Evolutionary conservation across 37 sponge, comb jelly and placozoan species (phyloP), one percentile per base, ranked within the genome.

Genomic region (Aplysina aerophoba): DNA sequence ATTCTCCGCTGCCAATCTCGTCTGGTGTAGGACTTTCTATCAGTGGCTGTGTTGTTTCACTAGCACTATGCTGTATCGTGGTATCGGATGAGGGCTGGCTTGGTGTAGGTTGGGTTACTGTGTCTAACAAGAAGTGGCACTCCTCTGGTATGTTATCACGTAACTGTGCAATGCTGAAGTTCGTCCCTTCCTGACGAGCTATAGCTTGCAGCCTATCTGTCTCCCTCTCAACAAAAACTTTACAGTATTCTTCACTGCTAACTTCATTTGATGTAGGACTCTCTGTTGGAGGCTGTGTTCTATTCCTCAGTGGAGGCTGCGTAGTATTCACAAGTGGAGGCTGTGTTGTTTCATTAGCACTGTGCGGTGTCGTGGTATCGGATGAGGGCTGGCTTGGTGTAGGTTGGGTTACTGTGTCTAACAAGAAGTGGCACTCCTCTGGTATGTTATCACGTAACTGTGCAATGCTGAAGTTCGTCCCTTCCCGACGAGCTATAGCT

Each of bases 401-500:
- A 1, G 28, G 68, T 20, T 16, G 68, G 0, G 33, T 24, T 1
- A 67, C 28, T 3, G 1, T 44, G 6, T 44, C 50, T 44, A 44
- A 44, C 50, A 44, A 8, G 50, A 11, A 44, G 50, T 11, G 50
- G 50, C 50, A 44, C 50, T 44, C 50, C 8, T 62, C 27, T 6
- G 64, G 64, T 62, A n/a, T 13, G 25, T 2, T 8, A 28, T 62
- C n/a, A n/a, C 27, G 64, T 8, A 62, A 28, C n/a, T 22, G n/a
- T 37, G n/a, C 31, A 63, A 73, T 72, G 35, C 20, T 59, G 50
- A 15, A 62, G 0, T 19, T 22, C 41, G 82, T 83, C 62, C 88
- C 79, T 20, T 44, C 17, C 57, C 75, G 35, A 0, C 83, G 67
- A 8, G 50, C 50, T 8, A 44, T 3, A 11, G 8, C 8, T 8